Percentiles rank a stretch among this genome's conserved stretches.
Conservation (phyloP, 2,888 invertebrate species). For the Carpatolechia fugitivella region DNA sequence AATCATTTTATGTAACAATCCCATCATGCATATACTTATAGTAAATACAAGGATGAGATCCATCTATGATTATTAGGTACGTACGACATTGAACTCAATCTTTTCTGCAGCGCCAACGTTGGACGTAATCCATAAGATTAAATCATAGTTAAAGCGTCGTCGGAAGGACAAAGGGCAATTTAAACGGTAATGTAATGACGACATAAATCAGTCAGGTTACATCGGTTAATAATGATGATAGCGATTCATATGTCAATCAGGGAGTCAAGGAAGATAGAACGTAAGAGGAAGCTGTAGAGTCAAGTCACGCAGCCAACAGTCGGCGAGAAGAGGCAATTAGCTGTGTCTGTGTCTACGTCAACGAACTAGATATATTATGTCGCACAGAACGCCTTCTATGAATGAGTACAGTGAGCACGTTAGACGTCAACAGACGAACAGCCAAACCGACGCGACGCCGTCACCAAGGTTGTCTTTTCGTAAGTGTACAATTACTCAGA, state of each 20-base stretch:
- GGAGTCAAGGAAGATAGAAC: conserved; percentile 41
- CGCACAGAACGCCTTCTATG: conserved; percentile 42
- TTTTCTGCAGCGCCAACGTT: conserved; percentile 18
- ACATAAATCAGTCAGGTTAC: conserved; percentile 34
- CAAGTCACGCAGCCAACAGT: conserved; percentile 48
- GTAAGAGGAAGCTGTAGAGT: conserved; percentile 44
- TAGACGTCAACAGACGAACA: conserved; percentile 41
- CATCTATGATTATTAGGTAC: conserved; percentile 2
- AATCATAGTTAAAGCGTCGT: conserved; percentile 25
- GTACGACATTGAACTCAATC: conserved; percentile 16
- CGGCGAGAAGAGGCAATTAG: conserved; percentile 61
- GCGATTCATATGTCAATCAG: conserved; percentile 52
- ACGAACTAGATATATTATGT: conserved; percentile 53
- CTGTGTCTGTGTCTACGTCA: conserved; percentile 48
- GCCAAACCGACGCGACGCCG: conserved; percentile 50
- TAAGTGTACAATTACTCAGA: neutral
- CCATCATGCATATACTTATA: conserved; percentile 32
- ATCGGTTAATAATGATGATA: conserved; percentile 38
- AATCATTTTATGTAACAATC: conserved; percentile 19
- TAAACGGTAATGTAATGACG: conserved; percentile 21
- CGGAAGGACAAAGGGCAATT: conserved; percentile 18
- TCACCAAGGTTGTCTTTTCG: conserved; percentile 35
- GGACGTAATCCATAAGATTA: conserved; percentile 26
- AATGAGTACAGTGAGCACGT: conserved; percentile 42
- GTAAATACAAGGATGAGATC: conserved; percentile 17